phyloP scores from a whole-genome alignment of 1,140 invertebrate species.

The Drosophila sulfurigaster region DNA sequence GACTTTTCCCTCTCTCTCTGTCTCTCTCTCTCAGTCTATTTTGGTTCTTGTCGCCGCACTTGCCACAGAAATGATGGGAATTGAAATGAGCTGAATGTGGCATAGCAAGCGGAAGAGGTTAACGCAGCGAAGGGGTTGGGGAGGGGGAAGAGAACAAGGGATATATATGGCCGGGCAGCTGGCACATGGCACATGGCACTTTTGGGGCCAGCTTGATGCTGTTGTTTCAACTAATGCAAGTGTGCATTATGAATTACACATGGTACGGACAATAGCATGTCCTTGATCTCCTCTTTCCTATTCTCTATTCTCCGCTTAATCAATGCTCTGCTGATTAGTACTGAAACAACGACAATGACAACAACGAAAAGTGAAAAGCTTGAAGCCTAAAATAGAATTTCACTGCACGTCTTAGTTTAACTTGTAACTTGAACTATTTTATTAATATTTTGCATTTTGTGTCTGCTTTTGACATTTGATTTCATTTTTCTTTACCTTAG shows the following conservation, averaged over 20 bases:
- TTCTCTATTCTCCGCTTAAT: not conserved
- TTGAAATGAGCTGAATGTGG: slow-evolving; percentile 15
- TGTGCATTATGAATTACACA: slow-evolving; percentile 32
- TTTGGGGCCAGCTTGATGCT: not conserved
- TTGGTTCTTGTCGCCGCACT: not conserved
- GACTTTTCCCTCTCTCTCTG: not conserved
- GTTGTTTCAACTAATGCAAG: slow-evolving; percentile 19
- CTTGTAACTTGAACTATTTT: not conserved
- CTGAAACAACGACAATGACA: too few relatives aligned
- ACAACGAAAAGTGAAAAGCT: too few relatives aligned
- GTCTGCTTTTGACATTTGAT: not conserved
- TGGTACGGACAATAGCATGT: not conserved
- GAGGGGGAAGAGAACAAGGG: not conserved
- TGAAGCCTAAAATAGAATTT: too few relatives aligned
- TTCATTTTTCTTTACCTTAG: not conserved
- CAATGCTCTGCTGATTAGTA: not conserved
- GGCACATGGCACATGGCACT: not conserved
- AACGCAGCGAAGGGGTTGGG: not conserved
- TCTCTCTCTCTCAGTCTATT: not conserved
- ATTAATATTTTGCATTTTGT: too few relatives aligned
- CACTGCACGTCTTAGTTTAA: too few relatives aligned
- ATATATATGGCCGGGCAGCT: not conserved
- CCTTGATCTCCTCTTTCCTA: not conserved
- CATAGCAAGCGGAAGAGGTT: not conserved
- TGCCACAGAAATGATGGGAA: slow-evolving; percentile 15